Percentiles rank a stretch among this genome's conserved stretches.
These are phyloP conservation scores for Scaptomyza parva DNA, from an alignment of 2,888 invertebrate genomes.

Conservation along the genomic window DNA sequence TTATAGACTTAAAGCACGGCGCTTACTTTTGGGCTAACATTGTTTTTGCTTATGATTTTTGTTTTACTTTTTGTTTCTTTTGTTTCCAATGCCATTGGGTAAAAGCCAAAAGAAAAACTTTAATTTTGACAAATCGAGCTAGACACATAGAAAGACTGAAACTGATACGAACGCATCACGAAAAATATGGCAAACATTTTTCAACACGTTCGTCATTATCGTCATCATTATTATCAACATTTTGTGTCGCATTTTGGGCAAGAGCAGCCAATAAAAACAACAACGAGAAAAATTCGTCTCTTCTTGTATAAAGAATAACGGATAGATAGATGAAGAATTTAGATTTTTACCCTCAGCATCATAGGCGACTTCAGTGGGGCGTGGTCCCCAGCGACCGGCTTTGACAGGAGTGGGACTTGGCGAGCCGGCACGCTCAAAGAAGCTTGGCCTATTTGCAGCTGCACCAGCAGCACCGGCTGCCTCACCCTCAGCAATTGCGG, in stretches of 20 bases:
- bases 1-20: conserved; percentile 60
- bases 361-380: conserved; percentile 90
- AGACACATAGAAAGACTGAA: conserved; percentile 35
- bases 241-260: conserved; percentile 46
- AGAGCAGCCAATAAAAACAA: conserved; percentile 65
- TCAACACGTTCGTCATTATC: conserved; percentile 54
- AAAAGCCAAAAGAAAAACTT: conserved; percentile 54
- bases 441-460: conserved; percentile 61
- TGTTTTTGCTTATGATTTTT: conserved; percentile 12
- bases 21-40: conserved; percentile 61
- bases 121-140: conserved; percentile 61
- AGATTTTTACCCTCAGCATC: conserved; percentile 89
- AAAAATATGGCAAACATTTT: conserved; percentile 71
- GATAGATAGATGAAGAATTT: conserved; percentile 56
- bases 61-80: conserved; percentile 26
- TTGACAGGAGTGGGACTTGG: conserved; percentile 89
- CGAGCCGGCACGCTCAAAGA: conserved; percentile 87
- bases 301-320: conserved; percentile 63
- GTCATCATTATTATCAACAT: conserved; percentile 26
- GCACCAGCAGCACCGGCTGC: conserved; percentile 44
- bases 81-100: conserved; percentile 47
- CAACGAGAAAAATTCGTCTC: conserved; percentile 67
- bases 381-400: conserved; percentile 89
- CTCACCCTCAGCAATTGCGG: conserved; percentile 64
- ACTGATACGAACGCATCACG: conserved; percentile 43